Conservation (phyloP, 2,888 invertebrate genomes). For the Sinodicranocentrus sp. region DNA sequence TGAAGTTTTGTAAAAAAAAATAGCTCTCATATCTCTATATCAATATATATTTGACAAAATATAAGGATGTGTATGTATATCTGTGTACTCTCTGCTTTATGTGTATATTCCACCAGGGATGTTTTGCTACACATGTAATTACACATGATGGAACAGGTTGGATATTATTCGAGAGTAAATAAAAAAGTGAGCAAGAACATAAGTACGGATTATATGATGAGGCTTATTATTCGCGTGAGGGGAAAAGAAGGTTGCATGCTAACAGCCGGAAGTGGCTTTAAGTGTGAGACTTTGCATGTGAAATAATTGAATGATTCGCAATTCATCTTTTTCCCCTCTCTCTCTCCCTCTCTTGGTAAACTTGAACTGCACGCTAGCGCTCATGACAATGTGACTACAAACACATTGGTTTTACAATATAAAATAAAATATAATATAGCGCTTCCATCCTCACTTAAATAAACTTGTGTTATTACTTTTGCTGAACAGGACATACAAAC, state of each 20-base stretch:
- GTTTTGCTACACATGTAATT: no score
- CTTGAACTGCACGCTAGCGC: constrained; percentile 68
- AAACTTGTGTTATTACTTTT: no score
- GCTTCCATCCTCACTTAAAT: no score
- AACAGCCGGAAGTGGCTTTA: constrained; percentile 75
- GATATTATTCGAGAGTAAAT: neutral
- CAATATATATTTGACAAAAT: no score
- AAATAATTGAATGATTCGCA: constrained; percentile 77
- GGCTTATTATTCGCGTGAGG: constrained; percentile 44
- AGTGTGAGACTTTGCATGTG: constrained; percentile 77
- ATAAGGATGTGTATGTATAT: no score
- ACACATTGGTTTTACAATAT: constrained; percentile 52
- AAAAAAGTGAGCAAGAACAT: constrained; percentile 32
- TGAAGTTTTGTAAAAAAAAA: no score
- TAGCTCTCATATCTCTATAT: no score
- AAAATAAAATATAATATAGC: neutral
- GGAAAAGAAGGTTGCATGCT: constrained; percentile 67
- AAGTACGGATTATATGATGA: constrained; percentile 27
- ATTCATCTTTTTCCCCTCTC: constrained; percentile 71
- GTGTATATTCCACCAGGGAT: no score
- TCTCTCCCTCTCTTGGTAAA: constrained; percentile 7
- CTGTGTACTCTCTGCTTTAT: no score
- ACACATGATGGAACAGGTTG: constrained; percentile 20
- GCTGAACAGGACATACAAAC: no score
- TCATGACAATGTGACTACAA: constrained; percentile 76